Percentiles rank a stretch among this genome's conserved stretches.
Conservation (phyloP, 2,797 vertebrate genomes). For the Valencia hispanica region DNA sequence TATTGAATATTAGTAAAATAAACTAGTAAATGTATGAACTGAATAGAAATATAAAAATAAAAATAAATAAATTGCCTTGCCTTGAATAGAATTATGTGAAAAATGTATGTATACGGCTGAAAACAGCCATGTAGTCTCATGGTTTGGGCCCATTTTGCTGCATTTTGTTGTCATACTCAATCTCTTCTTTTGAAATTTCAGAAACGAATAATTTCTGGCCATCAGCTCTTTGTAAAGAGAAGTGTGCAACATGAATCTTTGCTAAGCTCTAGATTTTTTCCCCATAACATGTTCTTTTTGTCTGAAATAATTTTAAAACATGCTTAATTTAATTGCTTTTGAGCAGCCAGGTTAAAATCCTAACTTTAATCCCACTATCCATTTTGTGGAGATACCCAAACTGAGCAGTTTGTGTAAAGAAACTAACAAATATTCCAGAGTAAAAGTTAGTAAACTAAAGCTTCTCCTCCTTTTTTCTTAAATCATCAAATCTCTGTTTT, state of each 20-base stretch:
- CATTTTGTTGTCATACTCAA: not conserved
- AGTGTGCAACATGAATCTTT: not conserved
- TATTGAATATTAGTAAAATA: not conserved
- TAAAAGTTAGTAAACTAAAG: no score
- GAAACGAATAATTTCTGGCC: not conserved
- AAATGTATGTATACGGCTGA: not conserved
- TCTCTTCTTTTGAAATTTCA: not conserved
- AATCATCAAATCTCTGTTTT: not conserved
- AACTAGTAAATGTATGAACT: not conserved
- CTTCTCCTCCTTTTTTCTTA: not conserved
- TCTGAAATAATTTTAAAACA: not conserved
- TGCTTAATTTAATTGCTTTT: no score
- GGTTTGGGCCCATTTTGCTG: not conserved
- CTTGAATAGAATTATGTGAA: not conserved
- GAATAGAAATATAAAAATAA: not conserved
- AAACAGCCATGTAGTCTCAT: not conserved
- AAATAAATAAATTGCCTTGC: no score
- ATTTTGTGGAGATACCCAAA: no score
- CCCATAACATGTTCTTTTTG: not conserved
- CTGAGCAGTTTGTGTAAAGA: no score
- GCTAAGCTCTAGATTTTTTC: not conserved
- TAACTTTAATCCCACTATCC: no score
- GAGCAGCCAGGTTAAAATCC: no score
- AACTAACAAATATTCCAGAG: no score
- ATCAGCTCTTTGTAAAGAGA: not conserved